A percentile compares a stretch with the other conserved stretches of the same genome.
These are phyloP conservation scores for Meloidogyne chitwoodi DNA, from an alignment of 1,140 invertebrate species.

Conservation along the genomic window DNA sequence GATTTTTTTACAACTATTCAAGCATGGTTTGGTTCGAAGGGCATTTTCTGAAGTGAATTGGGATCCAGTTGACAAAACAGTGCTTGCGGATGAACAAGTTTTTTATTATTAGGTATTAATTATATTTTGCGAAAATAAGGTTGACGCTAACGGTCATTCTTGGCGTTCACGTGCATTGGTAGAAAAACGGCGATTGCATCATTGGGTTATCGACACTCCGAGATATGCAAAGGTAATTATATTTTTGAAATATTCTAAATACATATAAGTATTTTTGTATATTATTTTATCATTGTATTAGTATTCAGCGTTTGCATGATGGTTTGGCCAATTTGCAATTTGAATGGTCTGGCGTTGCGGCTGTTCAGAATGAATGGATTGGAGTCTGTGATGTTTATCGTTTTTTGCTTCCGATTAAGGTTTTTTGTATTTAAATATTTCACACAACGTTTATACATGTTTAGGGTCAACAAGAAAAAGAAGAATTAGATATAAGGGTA, in stretches of 20 bases:
- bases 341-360: constrained; percentile 76
- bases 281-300: constrained; percentile 2
- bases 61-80: constrained; percentile 96
- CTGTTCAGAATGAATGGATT: constrained; percentile 90
- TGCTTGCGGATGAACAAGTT: constrained; percentile 89
- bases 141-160: constrained; percentile 80
- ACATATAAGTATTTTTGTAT: no score
- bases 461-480: neutral
- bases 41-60: constrained; percentile 80
- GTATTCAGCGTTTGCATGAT: constrained; percentile 65
- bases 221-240: constrained; percentile 73
- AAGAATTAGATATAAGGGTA: constrained; percentile 45
- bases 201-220: constrained; percentile 93
- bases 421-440: constrained; percentile 7
- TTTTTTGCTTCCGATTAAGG: constrained; percentile 70
- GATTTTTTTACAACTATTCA: constrained; percentile 83
- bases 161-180: constrained; percentile 95
- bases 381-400: constrained; percentile 79
- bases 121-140: constrained; percentile 51
- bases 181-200: constrained; percentile 79
- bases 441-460: neutral
- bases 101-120: neutral
- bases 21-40: constrained; percentile 66
- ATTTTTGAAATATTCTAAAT: no score
- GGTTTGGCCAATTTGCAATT: constrained; percentile 68